Evolutionary conservation across 2,113 vertebrate species (phyloP).

Genomic region (Cephalopholis sonnerati): DNA sequence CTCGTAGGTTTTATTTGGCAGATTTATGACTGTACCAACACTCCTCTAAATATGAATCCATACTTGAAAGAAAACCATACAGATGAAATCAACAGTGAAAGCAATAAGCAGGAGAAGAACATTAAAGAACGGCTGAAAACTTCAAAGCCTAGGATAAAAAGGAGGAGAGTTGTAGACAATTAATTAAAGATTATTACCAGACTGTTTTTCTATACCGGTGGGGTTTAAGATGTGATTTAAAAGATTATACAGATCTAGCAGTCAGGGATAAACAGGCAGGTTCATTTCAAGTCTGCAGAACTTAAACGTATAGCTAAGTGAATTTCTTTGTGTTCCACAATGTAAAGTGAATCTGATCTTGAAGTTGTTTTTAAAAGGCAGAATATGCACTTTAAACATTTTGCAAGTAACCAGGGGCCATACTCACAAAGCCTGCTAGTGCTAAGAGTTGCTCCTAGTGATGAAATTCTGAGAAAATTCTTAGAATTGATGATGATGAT

Average conservation of each 20-base stretch:
- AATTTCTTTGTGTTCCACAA: neutral
- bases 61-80: neutral
- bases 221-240: conserved; percentile 21
- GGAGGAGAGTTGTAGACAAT: neutral
- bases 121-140: neutral
- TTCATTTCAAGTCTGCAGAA: conserved; percentile 27
- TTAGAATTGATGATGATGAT: too few species aligned
- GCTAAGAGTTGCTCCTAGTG: too few species aligned
- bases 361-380: neutral
- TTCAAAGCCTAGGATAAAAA: conserved; percentile 30
- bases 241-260: conserved; percentile 15
- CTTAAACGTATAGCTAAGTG: neutral
- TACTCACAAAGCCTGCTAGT: too few species aligned
- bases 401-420: too few species aligned
- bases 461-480: too few species aligned
- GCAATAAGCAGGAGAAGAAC: neutral
- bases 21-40: neutral
- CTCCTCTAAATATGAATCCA: neutral
- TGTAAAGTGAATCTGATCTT: neutral
- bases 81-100: conserved; percentile 1
- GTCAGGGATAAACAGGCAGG: neutral
- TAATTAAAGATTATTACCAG: conserved; percentile 30
- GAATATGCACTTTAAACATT: neutral
- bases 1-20: neutral
- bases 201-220: conserved; percentile 8